Conservation (phyloP, 2,888 invertebrate genomes). For the Eupsilia transversa region DNA sequence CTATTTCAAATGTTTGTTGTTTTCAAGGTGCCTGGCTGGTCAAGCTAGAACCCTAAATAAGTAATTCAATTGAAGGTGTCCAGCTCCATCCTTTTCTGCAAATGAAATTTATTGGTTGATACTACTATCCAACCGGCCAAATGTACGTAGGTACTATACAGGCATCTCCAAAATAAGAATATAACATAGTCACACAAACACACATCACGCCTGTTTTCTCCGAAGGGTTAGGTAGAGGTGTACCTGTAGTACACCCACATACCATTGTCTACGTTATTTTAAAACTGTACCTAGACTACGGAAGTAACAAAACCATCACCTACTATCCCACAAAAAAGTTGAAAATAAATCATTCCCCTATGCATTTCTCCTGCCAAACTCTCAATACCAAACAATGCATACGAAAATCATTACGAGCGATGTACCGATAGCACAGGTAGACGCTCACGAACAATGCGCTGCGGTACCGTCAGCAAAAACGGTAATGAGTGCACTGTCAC, state of each 20-base stretch:
- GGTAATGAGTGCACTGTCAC: slow-evolving; percentile 88
- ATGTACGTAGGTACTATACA: not conserved
- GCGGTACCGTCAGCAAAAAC: slow-evolving; percentile 79
- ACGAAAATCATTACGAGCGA: slow-evolving; percentile 69
- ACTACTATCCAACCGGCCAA: not conserved
- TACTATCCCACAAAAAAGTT: slow-evolving; percentile 9
- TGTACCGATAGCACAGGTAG: slow-evolving; percentile 85
- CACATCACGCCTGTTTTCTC: too few relatives aligned
- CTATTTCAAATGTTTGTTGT: too few relatives aligned
- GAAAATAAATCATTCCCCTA: slow-evolving; percentile 47
- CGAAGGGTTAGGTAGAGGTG: too few relatives aligned
- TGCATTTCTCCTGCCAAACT: slow-evolving; percentile 56
- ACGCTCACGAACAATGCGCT: slow-evolving; percentile 82
- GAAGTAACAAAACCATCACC: slow-evolving; percentile 32
- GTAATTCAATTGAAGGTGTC: not conserved
- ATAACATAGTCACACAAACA: not conserved
- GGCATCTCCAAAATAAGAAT: not conserved
- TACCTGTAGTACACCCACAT: too few relatives aligned
- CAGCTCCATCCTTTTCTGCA: not conserved
- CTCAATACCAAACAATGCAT: slow-evolving; percentile 60
- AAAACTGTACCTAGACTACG: not conserved
- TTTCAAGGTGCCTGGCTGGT: too few relatives aligned
- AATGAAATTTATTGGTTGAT: not conserved
- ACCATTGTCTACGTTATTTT: not conserved
- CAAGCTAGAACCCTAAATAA: not conserved